Evolutionary conservation across 2,797 vertebrate genomes (phyloP).

Genomic region (Sebastes vulpes): DNA sequence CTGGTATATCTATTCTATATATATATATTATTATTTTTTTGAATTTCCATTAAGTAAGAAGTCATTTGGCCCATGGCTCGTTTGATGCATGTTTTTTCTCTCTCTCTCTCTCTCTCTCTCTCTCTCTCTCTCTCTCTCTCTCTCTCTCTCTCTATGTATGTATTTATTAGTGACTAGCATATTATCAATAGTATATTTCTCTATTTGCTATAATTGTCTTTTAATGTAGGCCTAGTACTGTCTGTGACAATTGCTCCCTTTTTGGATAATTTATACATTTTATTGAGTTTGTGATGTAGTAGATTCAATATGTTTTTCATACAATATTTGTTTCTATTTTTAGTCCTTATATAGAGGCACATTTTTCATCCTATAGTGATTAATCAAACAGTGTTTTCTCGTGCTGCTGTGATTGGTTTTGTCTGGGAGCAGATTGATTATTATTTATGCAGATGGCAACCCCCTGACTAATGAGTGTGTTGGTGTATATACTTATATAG

Average conservation of each 20-base stretch:
- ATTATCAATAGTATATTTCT: neutral
- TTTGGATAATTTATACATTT: neutral
- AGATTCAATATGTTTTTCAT: neutral
- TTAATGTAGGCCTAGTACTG: neutral
- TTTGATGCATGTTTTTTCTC: neutral
- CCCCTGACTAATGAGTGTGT: neutral
- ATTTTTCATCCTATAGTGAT: neutral
- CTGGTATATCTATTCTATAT: neutral
- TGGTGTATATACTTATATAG: neutral
- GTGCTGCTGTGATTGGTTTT: conserved; percentile 9
- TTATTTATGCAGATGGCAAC: neutral
- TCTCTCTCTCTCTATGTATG: neutral
- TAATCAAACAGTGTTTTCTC: neutral
- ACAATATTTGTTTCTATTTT: neutral
- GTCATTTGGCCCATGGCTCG: neutral
- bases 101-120: too few relatives aligned
- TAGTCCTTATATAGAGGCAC: neutral
- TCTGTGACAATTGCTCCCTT: neutral
- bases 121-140: too few relatives aligned
- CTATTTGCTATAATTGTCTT: neutral
- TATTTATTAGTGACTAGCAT: neutral
- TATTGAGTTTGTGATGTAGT: neutral
- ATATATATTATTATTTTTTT: too few relatives aligned
- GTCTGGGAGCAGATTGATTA: neutral
- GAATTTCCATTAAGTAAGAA: neutral